phyloP scores from a whole-genome alignment of 2,113 vertebrate genomes.

The Entomyzon cyanotis region DNA sequence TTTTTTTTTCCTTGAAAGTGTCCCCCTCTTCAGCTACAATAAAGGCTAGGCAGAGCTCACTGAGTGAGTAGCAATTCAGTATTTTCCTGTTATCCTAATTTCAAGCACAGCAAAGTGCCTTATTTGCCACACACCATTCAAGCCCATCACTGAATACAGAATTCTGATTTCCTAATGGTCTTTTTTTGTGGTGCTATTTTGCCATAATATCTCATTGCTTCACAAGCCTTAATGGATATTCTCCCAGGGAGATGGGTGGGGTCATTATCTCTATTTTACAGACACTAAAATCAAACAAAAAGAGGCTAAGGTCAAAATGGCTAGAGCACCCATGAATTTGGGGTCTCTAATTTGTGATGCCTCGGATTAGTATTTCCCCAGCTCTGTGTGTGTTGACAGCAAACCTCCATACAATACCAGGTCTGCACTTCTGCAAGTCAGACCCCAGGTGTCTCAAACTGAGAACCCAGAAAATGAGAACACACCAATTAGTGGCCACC shows the following conservation, averaged over 20 bases:
- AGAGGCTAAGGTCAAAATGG: conserved; percentile 16
- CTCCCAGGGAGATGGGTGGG: neutral
- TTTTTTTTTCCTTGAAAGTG: neutral
- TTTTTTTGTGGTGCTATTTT: neutral
- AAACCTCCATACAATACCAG: neutral
- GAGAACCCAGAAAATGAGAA: conserved; percentile 28
- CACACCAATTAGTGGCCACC: conserved; percentile 44
- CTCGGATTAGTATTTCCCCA: neutral
- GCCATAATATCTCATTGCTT: neutral
- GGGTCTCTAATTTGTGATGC: neutral
- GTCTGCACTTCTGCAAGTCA: neutral
- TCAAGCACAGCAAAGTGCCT: neutral
- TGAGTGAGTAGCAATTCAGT: neutral
- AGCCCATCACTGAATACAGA: neutral
- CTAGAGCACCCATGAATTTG: neutral
- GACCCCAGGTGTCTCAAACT: conserved; percentile 32
- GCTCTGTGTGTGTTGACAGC: neutral
- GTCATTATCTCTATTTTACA: conserved; percentile 9
- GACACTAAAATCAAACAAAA: neutral
- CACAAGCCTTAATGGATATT: neutral
- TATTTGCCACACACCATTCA: conserved; percentile 15
- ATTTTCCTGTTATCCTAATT: neutral
- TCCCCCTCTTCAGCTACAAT: neutral
- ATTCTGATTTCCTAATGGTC: neutral
- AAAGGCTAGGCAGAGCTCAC: neutral